Percentiles rank a stretch among this genome's conserved stretches.
These are phyloP conservation scores for Cranoglanis bouderius DNA, from an alignment of 2,113 vertebrate species.

Conservation along the genomic window DNA sequence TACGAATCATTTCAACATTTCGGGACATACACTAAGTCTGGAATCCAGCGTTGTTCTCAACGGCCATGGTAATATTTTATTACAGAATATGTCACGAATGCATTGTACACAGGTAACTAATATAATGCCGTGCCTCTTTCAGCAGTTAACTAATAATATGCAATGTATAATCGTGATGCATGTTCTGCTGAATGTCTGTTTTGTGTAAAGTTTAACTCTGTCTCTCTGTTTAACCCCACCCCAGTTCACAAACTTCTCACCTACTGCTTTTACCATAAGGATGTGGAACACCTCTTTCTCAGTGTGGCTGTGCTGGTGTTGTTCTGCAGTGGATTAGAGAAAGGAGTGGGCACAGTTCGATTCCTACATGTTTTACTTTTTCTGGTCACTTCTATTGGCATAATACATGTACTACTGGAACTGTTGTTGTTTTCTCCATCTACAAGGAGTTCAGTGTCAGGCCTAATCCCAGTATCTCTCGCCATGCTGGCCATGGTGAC, in stretches of 20 bases:
- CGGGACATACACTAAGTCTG: constrained; percentile 42
- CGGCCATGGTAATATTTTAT: constrained; percentile 52
- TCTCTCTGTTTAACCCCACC: not conserved
- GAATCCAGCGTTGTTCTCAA: constrained; percentile 41
- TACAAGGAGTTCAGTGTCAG: constrained; percentile 51
- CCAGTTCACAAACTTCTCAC: constrained; percentile 81
- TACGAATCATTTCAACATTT: constrained; percentile 14
- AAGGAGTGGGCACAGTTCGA: constrained; percentile 74
- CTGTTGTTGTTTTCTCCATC: constrained; percentile 39
- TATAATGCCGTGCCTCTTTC: not conserved
- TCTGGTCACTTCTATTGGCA: constrained; percentile 65
- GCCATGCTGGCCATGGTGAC: constrained; percentile 70
- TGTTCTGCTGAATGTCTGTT: not conserved
- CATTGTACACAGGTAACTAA: not conserved
- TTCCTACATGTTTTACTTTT: constrained; percentile 71
- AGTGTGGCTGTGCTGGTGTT: constrained; percentile 69
- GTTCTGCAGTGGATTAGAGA: constrained; percentile 78
- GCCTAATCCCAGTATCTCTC: constrained; percentile 76
- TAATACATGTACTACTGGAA: constrained; percentile 68
- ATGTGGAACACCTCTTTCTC: constrained; percentile 67
- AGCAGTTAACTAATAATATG: not conserved
- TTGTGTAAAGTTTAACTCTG: not conserved
- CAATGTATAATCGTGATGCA: not conserved
- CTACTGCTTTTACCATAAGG: constrained; percentile 78
- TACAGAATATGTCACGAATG: not conserved